Evolutionary conservation across 2,797 vertebrate species (phyloP), one percentile per base, ranked within the genome.

Genomic region (Takifugu rubripes): DNA sequence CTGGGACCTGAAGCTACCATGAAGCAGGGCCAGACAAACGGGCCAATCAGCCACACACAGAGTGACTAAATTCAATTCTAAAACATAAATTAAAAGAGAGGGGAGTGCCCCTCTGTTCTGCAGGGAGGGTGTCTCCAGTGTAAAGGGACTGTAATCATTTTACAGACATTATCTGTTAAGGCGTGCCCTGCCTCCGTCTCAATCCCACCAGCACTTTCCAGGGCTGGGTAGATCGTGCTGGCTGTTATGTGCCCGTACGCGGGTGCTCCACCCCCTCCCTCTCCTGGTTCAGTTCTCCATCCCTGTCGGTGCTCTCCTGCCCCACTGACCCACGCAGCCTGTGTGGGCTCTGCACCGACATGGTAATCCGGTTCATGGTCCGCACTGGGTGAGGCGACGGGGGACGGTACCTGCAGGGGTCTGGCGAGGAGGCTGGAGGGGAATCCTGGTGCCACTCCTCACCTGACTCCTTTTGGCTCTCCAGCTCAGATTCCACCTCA

Each of bases 401-500:
- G 10, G 77, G 84, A 2, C 77, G 64, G 44, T 82, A 71, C 82
- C 84, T 12, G 57, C 66, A 61, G 25, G 77, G 62, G 50, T 88
- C 86, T 0, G 88, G 90, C 31, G 79, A 81, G 25, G 72, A 60
- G 14, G 85, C 82, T 0, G 71, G 78, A 5, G 87, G 77, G 58
- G 82, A 82, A 45, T 81, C 69, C 12, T 56, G 1, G 68, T 65
- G 6, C 70, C 70, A 61, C 81, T 91, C 79, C 69, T 47, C 6
- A 49, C 79, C 56, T 21, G 79, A 85, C 67, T 92, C 90, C 15
- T 92, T 91, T 0, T 91, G 87, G 68, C 88, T 94, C 56, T 92
- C 88, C 0, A 75, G 52, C 6, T 92, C 92, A 4, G 91, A 90
- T 25, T 82, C 82, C n/a, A 83, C 82, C 11, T 92, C 92, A 0